A percentile compares a stretch with the other conserved stretches of the same genome.
Evolutionary conservation across 2,888 invertebrate genomes (phyloP).

Genomic region (Oscheius myriophilus): DNA sequence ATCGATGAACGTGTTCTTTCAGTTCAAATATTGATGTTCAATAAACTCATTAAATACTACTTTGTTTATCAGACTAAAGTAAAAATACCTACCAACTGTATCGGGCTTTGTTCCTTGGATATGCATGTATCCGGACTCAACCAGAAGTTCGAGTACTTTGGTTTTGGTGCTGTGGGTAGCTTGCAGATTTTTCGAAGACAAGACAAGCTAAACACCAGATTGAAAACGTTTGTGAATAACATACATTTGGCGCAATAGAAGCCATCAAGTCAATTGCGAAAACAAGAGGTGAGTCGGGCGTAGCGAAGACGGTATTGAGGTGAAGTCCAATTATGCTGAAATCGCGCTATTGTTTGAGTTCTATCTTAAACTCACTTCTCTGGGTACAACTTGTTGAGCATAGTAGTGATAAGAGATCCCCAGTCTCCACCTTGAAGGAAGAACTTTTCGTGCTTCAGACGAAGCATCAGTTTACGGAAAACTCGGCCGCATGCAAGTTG

Average conservation of each 20-base stretch:
- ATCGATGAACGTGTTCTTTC: no score
- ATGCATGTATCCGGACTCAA: conserved; percentile 77
- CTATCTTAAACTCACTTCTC: conserved; percentile 70
- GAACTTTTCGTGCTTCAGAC: conserved; percentile 79
- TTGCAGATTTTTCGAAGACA: conserved; percentile 36
- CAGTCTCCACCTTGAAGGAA: conserved; percentile 83
- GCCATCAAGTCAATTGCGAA: conserved; percentile 49
- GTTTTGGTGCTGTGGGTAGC: conserved; percentile 44
- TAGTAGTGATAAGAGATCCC: conserved; percentile 79
- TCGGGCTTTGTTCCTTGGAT: conserved; percentile 89
- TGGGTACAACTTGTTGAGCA: conserved; percentile 79
- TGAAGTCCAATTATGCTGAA: conserved; percentile 77
- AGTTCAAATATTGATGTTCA: no score
- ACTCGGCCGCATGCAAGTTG: conserved; percentile 72
- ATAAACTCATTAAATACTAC: no score
- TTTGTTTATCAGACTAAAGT: neutral
- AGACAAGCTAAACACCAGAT: conserved; percentile 30
- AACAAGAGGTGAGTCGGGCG: conserved; percentile 61
- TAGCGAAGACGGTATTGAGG: conserved; percentile 76
- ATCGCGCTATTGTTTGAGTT: neutral
- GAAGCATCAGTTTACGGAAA: conserved; percentile 79
- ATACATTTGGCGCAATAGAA: conserved; percentile 44
- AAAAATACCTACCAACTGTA: conserved; percentile 79
- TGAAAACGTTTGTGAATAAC: conserved; percentile 25
- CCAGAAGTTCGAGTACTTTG: conserved; percentile 63